phyloP scores from a whole-genome alignment of 2,113 vertebrate genomes.

The Syrmaticus mikado region DNA sequence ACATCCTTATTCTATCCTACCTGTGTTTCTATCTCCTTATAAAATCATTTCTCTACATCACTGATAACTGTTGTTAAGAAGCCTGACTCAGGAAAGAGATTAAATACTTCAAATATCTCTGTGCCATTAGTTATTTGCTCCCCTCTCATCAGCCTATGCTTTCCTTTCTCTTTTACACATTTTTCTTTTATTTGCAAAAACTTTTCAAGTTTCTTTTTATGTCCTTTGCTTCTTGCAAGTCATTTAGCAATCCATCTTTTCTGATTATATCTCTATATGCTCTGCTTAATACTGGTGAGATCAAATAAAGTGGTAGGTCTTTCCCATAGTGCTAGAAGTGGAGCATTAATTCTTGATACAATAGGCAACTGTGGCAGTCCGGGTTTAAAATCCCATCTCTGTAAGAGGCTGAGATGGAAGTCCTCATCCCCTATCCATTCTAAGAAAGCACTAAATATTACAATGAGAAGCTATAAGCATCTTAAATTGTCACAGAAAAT shows the following conservation, averaged over 20 bases:
- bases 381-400: background rate
- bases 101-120: background rate
- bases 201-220: background rate
- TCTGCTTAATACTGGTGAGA: background rate
- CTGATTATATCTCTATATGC: background rate
- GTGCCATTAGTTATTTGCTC: background rate
- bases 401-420: background rate
- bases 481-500: background rate
- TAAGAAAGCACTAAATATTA: background rate
- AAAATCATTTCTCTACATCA: background rate
- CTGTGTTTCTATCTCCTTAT: background rate
- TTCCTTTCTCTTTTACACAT: background rate
- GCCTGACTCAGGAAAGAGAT: background rate
- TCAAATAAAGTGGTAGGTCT: background rate
- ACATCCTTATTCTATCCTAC: background rate
- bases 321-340: background rate
- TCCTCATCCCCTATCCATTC: background rate
- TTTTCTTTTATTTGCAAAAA: background rate
- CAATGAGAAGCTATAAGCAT: background rate
- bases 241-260: background rate
- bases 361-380: background rate
- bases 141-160: background rate
- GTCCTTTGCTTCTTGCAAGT: background rate
- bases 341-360: background rate
- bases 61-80: background rate